Evolutionary conservation across 2,797 vertebrate species (phyloP).

Genomic region (Atherinosoma microstoma): DNA sequence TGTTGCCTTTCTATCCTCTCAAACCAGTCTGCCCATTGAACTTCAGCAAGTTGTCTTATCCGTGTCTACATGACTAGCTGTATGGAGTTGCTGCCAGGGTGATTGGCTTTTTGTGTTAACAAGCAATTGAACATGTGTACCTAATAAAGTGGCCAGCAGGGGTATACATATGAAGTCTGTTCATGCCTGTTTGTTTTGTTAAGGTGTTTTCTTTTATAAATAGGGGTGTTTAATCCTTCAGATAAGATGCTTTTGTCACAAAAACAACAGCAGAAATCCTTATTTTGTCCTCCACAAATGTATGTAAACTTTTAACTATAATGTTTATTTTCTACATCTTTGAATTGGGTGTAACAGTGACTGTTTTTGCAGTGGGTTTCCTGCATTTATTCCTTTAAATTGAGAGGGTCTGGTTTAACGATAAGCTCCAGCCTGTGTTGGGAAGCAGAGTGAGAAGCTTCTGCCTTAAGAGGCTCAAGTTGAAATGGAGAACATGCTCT

Average conservation of each 20-base stretch:
- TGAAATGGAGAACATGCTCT: constrained; percentile 68
- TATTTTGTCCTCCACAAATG: background rate
- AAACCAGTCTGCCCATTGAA: too few relatives aligned
- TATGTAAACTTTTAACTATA: background rate
- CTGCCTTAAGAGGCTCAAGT: constrained; percentile 26
- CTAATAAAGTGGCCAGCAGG: background rate
- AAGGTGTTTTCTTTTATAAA: too few relatives aligned
- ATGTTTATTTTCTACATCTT: background rate
- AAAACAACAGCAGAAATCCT: constrained; percentile 6
- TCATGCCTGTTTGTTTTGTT: too few relatives aligned
- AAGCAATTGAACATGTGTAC: background rate
- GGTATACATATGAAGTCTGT: background rate
- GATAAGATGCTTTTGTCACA: background rate
- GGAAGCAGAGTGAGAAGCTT: constrained; percentile 25
- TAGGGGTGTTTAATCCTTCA: background rate
- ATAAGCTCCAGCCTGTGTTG: background rate
- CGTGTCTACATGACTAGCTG: too few relatives aligned
- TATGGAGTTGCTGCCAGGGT: too few relatives aligned
- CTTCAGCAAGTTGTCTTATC: too few relatives aligned
- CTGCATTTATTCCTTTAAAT: background rate
- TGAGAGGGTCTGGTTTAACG: background rate
- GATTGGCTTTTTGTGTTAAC: too few relatives aligned
- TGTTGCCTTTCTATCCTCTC: too few relatives aligned
- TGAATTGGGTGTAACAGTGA: constrained; percentile 2
- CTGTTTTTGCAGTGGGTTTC: background rate